These are phyloP conservation scores for Formicarius rufipectus DNA, from an alignment of 2,113 vertebrate species.

Conservation along the genomic window DNA sequence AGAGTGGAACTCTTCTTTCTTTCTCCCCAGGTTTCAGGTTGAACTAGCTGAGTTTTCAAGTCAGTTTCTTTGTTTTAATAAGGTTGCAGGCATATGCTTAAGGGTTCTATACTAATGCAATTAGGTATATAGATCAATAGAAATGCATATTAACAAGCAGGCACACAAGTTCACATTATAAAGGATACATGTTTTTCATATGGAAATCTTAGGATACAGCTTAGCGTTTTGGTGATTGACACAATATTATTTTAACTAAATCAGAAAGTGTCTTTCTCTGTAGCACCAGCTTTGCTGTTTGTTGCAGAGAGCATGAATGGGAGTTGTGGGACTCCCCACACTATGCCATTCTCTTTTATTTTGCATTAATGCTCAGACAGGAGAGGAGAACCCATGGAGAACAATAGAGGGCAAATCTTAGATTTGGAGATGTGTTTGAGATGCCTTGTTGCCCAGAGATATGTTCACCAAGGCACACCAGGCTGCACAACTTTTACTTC, in stretches of 20 bases:
- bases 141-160: slow-evolving; percentile 23
- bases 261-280: slow-evolving; percentile 1
- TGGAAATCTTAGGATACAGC: neutral
- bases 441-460: neutral
- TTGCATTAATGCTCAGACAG: neutral
- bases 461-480: accelerated
- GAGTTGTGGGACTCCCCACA: neutral
- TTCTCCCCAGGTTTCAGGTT: neutral
- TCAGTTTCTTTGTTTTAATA: slow-evolving; percentile 34
- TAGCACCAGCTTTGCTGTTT: slow-evolving; percentile 15
- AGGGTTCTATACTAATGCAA: slow-evolving; percentile 5
- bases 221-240: slow-evolving; percentile 42
- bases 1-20: neutral
- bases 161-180: slow-evolving; percentile 19
- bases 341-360: neutral
- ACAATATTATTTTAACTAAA: slow-evolving; percentile 36
- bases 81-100: slow-evolving; percentile 34
- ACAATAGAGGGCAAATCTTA: neutral
- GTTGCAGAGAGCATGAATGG: neutral
- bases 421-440: neutral
- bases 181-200: slow-evolving; percentile 38
- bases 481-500: neutral
- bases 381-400: neutral
- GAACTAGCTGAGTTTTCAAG: slow-evolving; percentile 8
- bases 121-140: slow-evolving; percentile 35